Conservation (phyloP, 1,140 invertebrate species). For the Ostrea edulis region DNA sequence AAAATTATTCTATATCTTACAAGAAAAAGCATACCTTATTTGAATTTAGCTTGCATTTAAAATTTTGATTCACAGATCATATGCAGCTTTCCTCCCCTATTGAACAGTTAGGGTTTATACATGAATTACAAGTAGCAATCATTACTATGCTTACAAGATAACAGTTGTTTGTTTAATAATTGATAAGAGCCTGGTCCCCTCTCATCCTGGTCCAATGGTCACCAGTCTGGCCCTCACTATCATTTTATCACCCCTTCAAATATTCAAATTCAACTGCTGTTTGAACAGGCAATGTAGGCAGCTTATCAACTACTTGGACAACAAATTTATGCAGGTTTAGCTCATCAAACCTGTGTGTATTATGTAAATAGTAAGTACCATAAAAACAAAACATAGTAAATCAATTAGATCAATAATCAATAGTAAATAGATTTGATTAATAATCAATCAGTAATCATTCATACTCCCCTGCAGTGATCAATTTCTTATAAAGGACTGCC, state of each 20-base stretch:
- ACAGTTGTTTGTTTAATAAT: constrained; percentile 7
- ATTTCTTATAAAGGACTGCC: too few species aligned
- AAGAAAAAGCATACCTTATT: not conserved
- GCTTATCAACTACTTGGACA: constrained; percentile 4
- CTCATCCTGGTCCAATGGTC: constrained; percentile 27
- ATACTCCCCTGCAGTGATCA: too few species aligned
- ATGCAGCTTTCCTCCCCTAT: not conserved
- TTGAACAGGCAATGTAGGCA: not conserved
- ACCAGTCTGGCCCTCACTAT: not conserved
- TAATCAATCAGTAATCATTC: too few species aligned
- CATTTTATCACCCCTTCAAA: constrained; percentile 6
- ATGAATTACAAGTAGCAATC: constrained; percentile 31
- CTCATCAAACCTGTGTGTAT: not conserved
- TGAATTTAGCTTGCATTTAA: not conserved
- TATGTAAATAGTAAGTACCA: not conserved
- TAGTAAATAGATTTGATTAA: not conserved
- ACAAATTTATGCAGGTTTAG: not conserved
- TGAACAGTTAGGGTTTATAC: not conserved
- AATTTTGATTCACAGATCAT: not conserved
- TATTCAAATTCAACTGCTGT: not conserved
- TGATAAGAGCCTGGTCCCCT: not conserved
- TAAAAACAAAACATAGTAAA: not conserved
- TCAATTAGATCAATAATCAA: not conserved
- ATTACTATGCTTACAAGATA: not conserved
- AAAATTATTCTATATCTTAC: not conserved